These are phyloP conservation scores for Microdon myrmicae DNA, from an alignment of 2,888 invertebrate species.

Conservation along the genomic window DNA sequence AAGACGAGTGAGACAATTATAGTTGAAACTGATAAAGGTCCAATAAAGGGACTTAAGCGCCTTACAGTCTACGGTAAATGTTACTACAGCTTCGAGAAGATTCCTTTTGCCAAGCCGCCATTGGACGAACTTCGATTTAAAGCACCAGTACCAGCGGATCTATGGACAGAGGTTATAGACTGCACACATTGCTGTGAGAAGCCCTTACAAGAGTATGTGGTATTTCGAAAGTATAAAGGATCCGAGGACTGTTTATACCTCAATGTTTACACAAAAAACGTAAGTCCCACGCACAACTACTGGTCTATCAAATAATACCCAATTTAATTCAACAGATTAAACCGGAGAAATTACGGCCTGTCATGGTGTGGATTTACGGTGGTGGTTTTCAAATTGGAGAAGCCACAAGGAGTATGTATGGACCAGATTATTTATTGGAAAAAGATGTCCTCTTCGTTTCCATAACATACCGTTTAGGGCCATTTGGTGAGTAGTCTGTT, in stretches of 20 bases:
- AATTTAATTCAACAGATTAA: constrained; percentile 21
- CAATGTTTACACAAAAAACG: constrained; percentile 64
- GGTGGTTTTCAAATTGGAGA: constrained; percentile 67
- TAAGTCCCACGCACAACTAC: constrained; percentile 27
- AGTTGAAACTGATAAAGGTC: constrained; percentile 61
- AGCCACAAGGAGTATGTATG: constrained; percentile 59
- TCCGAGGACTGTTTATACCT: constrained; percentile 69
- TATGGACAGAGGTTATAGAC: constrained; percentile 66
- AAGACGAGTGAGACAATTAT: constrained; percentile 58
- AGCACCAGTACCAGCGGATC: constrained; percentile 63
- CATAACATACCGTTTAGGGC: constrained; percentile 67
- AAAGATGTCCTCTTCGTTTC: constrained; percentile 67
- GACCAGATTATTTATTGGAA: constrained; percentile 66
- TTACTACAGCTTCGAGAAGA: constrained; percentile 59
- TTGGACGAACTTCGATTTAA: constrained; percentile 61
- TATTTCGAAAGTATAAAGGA: constrained; percentile 62
- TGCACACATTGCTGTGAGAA: constrained; percentile 60
- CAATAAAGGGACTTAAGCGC: constrained; percentile 55
- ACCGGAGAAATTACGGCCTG: constrained; percentile 56
- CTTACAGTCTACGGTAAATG: constrained; percentile 48
- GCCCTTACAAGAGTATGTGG: constrained; percentile 59
- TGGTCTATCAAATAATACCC: too few species aligned
- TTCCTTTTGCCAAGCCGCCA: constrained; percentile 65
- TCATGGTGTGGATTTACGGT: constrained; percentile 68
- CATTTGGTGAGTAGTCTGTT: constrained; percentile 59